These are phyloP conservation scores for Stegophylla sp. DNA, from an alignment of 2,888 invertebrate species.

Conservation along the genomic window DNA sequence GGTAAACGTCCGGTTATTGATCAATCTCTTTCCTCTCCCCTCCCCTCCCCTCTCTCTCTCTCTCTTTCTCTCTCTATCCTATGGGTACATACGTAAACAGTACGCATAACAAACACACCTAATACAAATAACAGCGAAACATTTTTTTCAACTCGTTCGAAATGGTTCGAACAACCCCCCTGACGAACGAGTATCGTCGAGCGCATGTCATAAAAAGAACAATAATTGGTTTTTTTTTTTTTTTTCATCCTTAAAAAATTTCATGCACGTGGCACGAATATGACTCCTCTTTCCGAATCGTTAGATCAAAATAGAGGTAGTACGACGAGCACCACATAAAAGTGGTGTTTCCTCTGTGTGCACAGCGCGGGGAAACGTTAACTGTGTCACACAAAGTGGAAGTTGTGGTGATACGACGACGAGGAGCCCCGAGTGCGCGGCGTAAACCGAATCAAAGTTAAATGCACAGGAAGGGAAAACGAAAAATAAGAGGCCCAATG, in stretches of 20 bases:
- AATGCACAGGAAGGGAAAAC: conserved; percentile 4
- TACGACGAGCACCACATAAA: background rate
- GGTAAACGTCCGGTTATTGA: conserved; percentile 52
- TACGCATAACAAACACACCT: background rate
- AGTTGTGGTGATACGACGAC: background rate
- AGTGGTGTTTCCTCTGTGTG: background rate
- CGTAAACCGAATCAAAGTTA: conserved; percentile 24
- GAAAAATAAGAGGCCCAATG: conserved; percentile 20
- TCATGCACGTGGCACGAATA: too few species aligned
- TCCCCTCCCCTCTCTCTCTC: too few species aligned
- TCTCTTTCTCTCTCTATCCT: background rate
- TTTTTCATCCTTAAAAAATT: too few species aligned
- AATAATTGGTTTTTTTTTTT: too few species aligned
- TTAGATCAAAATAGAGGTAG: background rate
- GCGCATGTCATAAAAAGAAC: too few species aligned
- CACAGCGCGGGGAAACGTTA: background rate
- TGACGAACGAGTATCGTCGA: too few species aligned
- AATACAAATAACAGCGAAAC: conserved; percentile 15
- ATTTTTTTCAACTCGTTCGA: conserved; percentile 20
- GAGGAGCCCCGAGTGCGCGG: background rate
- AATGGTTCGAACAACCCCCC: background rate
- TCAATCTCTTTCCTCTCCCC: conserved; percentile 38
- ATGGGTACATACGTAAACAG: conserved; percentile 26
- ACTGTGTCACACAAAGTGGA: background rate
- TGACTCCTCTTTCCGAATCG: too few species aligned